Conservation (phyloP, 2,797 vertebrate genomes). For the Euphonia xanthogaster region DNA sequence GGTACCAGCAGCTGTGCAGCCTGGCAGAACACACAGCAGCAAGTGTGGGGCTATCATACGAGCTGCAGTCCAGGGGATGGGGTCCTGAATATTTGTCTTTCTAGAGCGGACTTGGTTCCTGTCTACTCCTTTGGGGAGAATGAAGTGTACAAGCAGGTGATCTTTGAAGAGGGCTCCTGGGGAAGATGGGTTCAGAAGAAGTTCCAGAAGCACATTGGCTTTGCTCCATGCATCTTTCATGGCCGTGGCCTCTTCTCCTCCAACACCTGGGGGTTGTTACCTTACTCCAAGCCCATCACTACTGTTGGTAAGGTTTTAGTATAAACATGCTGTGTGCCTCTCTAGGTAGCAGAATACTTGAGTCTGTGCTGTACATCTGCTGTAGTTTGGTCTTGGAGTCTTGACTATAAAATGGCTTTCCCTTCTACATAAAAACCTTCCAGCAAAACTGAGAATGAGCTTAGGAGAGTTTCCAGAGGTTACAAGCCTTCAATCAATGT, state of each 20-base stretch:
- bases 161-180: constrained; percentile 90
- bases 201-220: constrained; percentile 93
- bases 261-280: constrained; percentile 89
- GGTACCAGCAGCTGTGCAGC: not conserved
- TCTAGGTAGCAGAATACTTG: not conserved
- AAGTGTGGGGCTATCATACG: not conserved
- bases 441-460: not conserved
- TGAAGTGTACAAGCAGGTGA: constrained; percentile 91
- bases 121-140: constrained; percentile 97
- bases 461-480: not conserved
- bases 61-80: fast-evolving
- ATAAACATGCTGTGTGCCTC: not conserved
- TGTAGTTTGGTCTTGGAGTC: not conserved
- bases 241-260: constrained; percentile 91
- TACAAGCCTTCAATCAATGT: not conserved
- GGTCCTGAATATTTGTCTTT: not conserved
- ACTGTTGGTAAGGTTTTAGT: constrained; percentile 83
- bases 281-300: constrained; percentile 90
- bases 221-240: constrained; percentile 94
- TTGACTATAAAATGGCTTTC: not conserved
- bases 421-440: not conserved
- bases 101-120: constrained; percentile 92
- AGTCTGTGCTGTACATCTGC: not conserved
- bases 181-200: constrained; percentile 85
- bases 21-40: fast-evolving